Base-by-base conservation (phyloP, 2,113 vertebrate genomes). In the Phaetusa simplex region DNA sequence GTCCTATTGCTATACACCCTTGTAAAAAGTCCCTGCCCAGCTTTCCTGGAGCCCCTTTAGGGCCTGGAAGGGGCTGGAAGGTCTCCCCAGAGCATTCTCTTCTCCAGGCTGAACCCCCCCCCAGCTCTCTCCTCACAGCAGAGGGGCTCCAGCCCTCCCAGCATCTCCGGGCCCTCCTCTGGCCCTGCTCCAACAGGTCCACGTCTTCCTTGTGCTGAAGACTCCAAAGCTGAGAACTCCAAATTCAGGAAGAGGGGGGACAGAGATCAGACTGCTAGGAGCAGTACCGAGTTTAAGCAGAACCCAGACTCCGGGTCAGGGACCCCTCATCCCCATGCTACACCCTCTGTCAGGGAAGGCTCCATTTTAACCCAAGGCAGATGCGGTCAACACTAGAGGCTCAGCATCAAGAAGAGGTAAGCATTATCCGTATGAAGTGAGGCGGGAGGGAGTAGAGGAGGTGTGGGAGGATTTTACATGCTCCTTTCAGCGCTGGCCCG, bases 381-480 rank as follows among this genome's bases (percentile, higher is more conserved):
- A 53, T 2, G 13, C 1, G 0, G 26, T 16, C 59, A 40, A 16
- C 30, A 5, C 1, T 6, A 73, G 32, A 85, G 62, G 34, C 26
- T 88, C 38, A 32, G 42, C 47, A 62, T 32, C 34, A 14, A 38
- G 38, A 24, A 17, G 42, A 16, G 38, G 12, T 43, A 59, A 79
- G 12, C 12, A 32, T 11, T 14, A 17, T 8, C 26, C 7, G 34
- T 6, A 14, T 42, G 34, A 49, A 88, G 52, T 0, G 22, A 88
- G 8, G 43, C 9, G 45, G n/a, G 38, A 56, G 79, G 38, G 47
- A 80, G 79, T 59, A 66, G 62, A 30, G 34, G 17, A 40, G 56
- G 36, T 1, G 6, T 6, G 8, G 77, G n/a, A 67, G 65, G 65
- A 79, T 7, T 34, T 52, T 82, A 58, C 36, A 19, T 0, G 1